Evolutionary conservation across 2,797 vertebrate species (phyloP).

Genomic region (Eremophila alpestris): DNA sequence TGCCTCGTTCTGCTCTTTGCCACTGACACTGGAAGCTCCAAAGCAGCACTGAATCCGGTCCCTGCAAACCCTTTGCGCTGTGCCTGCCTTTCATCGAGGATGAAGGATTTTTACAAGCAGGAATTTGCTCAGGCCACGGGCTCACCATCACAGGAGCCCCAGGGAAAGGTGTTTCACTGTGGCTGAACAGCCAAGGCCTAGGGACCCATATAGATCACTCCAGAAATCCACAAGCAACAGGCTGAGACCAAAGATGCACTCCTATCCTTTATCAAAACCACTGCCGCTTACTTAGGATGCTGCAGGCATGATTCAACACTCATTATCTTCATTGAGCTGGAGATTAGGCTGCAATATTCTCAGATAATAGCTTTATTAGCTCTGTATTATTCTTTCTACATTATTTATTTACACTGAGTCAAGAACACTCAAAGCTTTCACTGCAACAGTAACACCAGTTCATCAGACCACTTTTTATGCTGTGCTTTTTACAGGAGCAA

Average conservation of each 20-base stretch:
- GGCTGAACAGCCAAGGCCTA: not conserved
- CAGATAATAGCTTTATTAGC: slow-evolving; percentile 50
- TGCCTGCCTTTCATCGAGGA: not conserved
- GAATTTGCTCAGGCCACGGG: not conserved
- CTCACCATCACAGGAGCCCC: not conserved
- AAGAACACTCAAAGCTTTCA: slow-evolving; percentile 29
- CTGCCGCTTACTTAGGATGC: not conserved
- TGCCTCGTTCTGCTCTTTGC: not conserved
- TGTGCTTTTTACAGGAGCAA: not conserved
- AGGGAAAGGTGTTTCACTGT: not conserved
- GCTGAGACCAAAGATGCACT: not conserved
- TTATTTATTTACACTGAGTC: slow-evolving; percentile 43
- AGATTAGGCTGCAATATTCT: slow-evolving; percentile 38
- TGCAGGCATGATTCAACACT: slow-evolving; percentile 38
- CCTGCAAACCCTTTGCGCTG: not conserved
- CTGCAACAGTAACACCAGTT: not conserved
- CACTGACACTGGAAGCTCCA: not conserved
- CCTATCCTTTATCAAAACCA: slow-evolving; percentile 4
- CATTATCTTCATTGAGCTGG: slow-evolving; percentile 22
- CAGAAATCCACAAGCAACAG: not conserved
- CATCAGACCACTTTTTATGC: accelerated
- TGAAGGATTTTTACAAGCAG: not conserved
- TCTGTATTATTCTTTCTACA: slow-evolving; percentile 18
- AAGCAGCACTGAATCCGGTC: not conserved
- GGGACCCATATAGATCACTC: not conserved